These are phyloP conservation scores for Dascyllus trimaculatus DNA, from an alignment of 2,113 vertebrate species.

Conservation along the genomic window DNA sequence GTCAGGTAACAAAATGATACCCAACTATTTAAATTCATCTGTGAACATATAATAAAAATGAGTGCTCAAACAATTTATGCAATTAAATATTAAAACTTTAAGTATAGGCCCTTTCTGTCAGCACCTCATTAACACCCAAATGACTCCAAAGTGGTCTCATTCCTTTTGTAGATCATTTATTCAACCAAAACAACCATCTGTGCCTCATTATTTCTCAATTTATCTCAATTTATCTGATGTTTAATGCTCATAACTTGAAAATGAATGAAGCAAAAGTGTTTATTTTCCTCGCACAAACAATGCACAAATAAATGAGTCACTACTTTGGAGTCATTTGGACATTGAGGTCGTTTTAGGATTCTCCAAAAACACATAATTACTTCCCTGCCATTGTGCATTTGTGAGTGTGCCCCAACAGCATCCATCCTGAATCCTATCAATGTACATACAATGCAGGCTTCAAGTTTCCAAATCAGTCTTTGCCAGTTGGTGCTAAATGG, in stretches of 20 bases:
- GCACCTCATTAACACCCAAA: slow-evolving; percentile 1
- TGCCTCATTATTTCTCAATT: neutral
- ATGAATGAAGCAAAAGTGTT: neutral
- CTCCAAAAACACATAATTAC: neutral
- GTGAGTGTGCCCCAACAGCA: too few species aligned
- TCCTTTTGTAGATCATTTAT: neutral
- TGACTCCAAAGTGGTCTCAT: neutral
- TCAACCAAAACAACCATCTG: neutral
- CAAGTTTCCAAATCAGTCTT: too few species aligned
- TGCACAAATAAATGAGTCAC: neutral
- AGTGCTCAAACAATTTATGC: neutral
- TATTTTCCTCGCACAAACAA: neutral
- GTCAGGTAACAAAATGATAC: too few species aligned
- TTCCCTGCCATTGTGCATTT: too few species aligned
- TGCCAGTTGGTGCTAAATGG: too few species aligned
- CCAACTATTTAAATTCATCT: too few species aligned
- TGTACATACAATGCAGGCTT: too few species aligned
- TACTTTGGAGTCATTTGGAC: neutral
- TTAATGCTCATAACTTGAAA: neutral
- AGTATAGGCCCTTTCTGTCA: neutral
- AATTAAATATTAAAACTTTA: neutral
- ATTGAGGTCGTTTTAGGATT: neutral
- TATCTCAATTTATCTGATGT: slow-evolving; percentile 1
- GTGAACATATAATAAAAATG: too few species aligned
- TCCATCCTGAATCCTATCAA: too few species aligned